Percentiles rank a stretch among this genome's conserved stretches.
phyloP scores from a whole-genome alignment of 2,797 vertebrate genomes.

The Bovichtus diacanthus region DNA sequence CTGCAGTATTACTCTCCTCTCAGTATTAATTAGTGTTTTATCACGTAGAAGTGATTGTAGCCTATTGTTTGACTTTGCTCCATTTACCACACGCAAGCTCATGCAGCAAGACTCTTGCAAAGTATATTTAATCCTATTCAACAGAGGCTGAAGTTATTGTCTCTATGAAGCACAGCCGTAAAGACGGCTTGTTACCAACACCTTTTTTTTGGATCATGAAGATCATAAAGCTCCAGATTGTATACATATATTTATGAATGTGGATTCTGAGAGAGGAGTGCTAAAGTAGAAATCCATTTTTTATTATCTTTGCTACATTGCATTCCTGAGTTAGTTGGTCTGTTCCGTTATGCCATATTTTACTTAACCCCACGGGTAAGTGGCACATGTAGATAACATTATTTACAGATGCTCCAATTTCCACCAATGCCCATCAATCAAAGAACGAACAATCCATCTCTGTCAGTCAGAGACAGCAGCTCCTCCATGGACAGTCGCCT shows the following conservation, averaged over 20 bases:
- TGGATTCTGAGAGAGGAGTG: not conserved
- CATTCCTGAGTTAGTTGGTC: not conserved
- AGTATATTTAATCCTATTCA: conserved; percentile 3
- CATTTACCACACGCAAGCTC: not conserved
- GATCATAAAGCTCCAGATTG: not conserved
- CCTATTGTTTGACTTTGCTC: not conserved
- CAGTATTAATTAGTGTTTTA: not conserved
- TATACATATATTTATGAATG: not conserved
- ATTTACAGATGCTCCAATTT: conserved; percentile 15
- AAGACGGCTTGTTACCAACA: conserved; percentile 5
- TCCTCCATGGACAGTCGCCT: not conserved
- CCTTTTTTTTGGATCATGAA: not conserved
- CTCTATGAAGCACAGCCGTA: not conserved
- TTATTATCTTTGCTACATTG: not conserved
- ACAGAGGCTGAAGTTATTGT: not conserved
- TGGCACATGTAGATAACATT: not conserved
- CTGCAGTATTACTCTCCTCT: not conserved
- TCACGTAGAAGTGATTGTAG: not conserved
- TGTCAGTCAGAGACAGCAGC: conserved; percentile 17
- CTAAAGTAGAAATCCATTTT: not conserved
- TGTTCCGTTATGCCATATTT: not conserved
- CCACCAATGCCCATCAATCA: conserved; percentile 8
- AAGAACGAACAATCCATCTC: conserved; percentile 4
- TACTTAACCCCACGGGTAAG: not conserved
- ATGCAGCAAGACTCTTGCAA: not conserved